Evolutionary conservation across 2,888 invertebrate genomes (phyloP), one percentile per base, ranked within the genome.

Genomic region (Liodrosophila aerea): DNA sequence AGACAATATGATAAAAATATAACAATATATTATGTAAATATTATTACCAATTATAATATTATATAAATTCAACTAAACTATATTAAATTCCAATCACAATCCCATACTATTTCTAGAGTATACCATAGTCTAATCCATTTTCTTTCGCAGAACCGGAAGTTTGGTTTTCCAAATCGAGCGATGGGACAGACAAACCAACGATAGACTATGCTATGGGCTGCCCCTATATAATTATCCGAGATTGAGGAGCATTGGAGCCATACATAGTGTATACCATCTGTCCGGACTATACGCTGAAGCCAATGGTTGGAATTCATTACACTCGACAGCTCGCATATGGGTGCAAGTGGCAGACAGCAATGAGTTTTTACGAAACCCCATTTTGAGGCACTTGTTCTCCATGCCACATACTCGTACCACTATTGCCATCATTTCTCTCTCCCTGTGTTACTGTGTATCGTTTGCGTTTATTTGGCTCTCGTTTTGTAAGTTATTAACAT

Each of bases 161-260:
- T 74, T 74, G 82, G 82, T 78, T 82, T 82, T 75, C 82, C 85
- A 66, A 78, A 78, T 85, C 85, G 85, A 85, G 77, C 73, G 52
- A 56, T 49, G 50, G 39, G 45, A 63, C 65, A 57, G 70, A 67
- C 73, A 72, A 43, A 44, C 58, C 52, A 66, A 58, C 84, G 60
- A 52, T 56, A 56, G 76, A 64, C 46, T 50, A n/a, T n/a, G n/a
- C 49, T 30, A 13, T 12, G 12, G 33, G 11, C 33, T 33, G 33
- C 12, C 33, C 33, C 5, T n/a, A 12, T 12, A 7, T 36, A 2
- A 15, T 9, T 8, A 3, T 36, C 15, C 4, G 8, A 13, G 18
- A n/a, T 18, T 18, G 18, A n/a, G 5, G 22, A 22, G 22, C 5
- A 5, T 5, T 5, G 22, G 22, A 5, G 22, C 22, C 22, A 22